Evolutionary conservation across 2,113 vertebrate species (phyloP).

Genomic region (Cervus canadensis): DNA sequence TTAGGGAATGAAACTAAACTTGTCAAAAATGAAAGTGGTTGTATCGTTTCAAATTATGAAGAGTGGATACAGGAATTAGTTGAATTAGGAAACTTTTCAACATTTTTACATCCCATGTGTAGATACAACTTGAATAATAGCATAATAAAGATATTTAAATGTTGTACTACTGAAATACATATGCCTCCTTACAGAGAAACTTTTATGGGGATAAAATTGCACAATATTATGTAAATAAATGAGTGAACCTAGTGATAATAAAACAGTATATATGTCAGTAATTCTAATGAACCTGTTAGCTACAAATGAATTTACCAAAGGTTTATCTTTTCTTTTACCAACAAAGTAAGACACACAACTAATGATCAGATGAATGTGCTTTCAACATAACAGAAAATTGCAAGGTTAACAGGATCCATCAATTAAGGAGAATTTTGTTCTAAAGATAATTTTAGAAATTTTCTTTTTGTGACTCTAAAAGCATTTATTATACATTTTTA

Average conservation of each 20-base stretch:
- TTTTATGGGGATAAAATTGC: neutral
- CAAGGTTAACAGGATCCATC: neutral
- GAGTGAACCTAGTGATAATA: neutral
- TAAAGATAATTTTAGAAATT: neutral
- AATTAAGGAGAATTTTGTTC: neutral
- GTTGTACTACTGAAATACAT: neutral
- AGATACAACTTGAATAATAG: constrained; percentile 23
- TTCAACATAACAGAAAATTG: neutral
- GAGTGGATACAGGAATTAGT: constrained; percentile 20
- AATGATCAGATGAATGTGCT: neutral
- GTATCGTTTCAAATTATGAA: constrained; percentile 45
- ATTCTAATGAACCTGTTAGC: neutral
- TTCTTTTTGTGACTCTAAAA: neutral
- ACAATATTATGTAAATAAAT: neutral
- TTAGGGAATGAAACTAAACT: constrained; percentile 42
- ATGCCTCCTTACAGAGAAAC: neutral
- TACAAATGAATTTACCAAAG: neutral
- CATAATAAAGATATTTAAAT: neutral
- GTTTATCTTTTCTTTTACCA: neutral
- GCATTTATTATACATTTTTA: neutral
- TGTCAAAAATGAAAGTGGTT: constrained; percentile 29
- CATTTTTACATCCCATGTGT: neutral
- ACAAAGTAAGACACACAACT: neutral
- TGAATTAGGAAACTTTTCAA: constrained; percentile 42
- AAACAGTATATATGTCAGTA: neutral